Evolutionary conservation across 2,113 vertebrate species (phyloP).

Genomic region (Channa maculata): DNA sequence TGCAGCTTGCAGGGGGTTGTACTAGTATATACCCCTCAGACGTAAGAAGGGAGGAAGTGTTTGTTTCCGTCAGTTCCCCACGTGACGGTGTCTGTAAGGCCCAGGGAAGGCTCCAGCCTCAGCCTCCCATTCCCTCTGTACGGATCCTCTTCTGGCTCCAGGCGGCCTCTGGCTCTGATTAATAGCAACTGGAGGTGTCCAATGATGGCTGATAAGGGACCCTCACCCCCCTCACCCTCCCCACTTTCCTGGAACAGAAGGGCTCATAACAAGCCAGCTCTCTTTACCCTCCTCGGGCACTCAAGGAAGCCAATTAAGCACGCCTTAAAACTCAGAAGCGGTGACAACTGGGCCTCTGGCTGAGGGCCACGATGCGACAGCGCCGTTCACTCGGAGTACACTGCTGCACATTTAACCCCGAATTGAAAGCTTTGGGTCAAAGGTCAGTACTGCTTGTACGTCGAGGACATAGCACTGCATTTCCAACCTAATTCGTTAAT

Average conservation of each 20-base stretch:
- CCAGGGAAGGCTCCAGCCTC: conserved; percentile 63
- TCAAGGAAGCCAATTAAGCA: conserved; percentile 77
- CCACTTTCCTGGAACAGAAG: conserved; percentile 53
- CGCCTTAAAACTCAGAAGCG: conserved; percentile 74
- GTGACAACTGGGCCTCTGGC: conserved; percentile 74
- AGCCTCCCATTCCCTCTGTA: conserved; percentile 76
- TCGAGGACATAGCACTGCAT: conserved; percentile 39
- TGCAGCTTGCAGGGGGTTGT: conserved; percentile 38
- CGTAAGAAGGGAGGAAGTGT: conserved; percentile 70
- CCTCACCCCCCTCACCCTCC: conserved; percentile 53
- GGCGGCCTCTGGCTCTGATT: conserved; percentile 90
- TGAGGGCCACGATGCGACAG: conserved; percentile 51
- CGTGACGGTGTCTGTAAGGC: conserved; percentile 74
- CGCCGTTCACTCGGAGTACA: conserved; percentile 54
- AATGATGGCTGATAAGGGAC: conserved; percentile 90
- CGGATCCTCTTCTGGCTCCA: conserved; percentile 89
- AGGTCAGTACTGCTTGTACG: conserved; percentile 40
- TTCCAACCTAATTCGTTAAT: conserved; percentile 73
- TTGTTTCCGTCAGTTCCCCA: conserved; percentile 89
- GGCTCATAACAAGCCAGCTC: conserved; percentile 70
- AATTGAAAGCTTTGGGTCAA: conserved; percentile 56
- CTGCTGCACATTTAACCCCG: conserved; percentile 55
- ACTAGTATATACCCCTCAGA: conserved; percentile 52
- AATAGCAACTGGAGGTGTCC: conserved; percentile 94
- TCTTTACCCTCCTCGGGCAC: conserved; percentile 64